These are phyloP conservation scores for Myrmophylax atrothorax DNA, from an alignment of 2,113 vertebrate species.

Conservation along the genomic window DNA sequence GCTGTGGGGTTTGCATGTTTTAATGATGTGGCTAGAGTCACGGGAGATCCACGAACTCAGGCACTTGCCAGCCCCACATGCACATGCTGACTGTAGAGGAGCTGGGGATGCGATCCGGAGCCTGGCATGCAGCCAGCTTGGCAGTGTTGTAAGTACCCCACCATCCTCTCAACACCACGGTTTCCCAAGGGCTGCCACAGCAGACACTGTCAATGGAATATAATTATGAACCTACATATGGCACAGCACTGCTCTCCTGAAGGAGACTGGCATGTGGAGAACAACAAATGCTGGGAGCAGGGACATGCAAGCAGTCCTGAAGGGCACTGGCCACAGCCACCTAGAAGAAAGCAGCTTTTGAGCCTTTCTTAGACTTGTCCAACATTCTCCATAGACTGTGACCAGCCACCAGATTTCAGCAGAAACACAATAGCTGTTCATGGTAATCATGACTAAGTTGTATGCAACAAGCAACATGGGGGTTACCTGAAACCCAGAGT, in stretches of 20 bases:
- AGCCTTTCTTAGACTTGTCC: background rate
- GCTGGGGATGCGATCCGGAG: background rate
- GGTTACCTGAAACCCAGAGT: conserved; percentile 3
- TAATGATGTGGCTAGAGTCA: background rate
- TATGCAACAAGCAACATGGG: background rate
- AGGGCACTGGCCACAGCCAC: background rate
- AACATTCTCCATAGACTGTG: fast-evolving
- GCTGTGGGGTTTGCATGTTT: conserved; percentile 1
- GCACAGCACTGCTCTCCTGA: background rate
- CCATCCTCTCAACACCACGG: background rate
- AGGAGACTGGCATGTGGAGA: background rate
- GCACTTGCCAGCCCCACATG: background rate
- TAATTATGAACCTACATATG: background rate
- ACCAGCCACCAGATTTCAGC: background rate
- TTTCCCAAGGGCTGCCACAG: background rate
- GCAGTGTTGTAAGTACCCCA: fast-evolving
- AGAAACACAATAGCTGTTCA: background rate
- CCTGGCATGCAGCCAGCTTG: background rate
- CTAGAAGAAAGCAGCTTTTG: background rate
- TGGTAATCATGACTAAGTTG: background rate
- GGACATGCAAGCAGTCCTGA: background rate
- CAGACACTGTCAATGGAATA: background rate
- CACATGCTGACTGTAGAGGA: background rate
- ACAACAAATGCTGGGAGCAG: conserved; percentile 1
- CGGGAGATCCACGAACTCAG: background rate